Conservation (phyloP, 2,888 invertebrate genomes). For the Andrena dorsata region DNA sequence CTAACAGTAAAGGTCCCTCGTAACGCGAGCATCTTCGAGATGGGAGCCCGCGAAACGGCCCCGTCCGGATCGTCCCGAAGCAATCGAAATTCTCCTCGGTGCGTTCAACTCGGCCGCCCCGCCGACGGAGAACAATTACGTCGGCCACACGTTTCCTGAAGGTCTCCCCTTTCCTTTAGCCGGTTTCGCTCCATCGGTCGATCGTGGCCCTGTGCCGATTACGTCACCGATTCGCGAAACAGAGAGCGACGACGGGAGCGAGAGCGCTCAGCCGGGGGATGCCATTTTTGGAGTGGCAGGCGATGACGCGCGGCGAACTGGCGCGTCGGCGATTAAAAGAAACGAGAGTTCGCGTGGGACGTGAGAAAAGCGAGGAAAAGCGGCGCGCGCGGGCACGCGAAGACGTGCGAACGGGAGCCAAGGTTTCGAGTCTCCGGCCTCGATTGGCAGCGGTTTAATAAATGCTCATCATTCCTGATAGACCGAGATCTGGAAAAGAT, state of each 20-base stretch:
- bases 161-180: conserved; percentile 33
- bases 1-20: conserved; percentile 56
- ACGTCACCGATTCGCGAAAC: conserved; percentile 39
- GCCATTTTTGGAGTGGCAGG: conserved; percentile 47
- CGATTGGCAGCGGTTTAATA: conserved; percentile 35
- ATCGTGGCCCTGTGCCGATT: conserved; percentile 12
- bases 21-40: conserved; percentile 45
- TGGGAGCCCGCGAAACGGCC: conserved; percentile 27
- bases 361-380: conserved; percentile 50
- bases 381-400: conserved; percentile 25
- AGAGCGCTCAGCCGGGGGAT: conserved; percentile 6
- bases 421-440: conserved; percentile 57
- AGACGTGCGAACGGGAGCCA: conserved; percentile 60
- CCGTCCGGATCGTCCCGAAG: conserved; percentile 10
- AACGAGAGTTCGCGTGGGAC: conserved; percentile 47
- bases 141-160: conserved; percentile 14
- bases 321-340: conserved; percentile 60
- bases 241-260: conserved; percentile 32
- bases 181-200: conserved; percentile 1
- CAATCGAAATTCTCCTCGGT: conserved; percentile 51
- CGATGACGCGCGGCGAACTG: conserved; percentile 52
- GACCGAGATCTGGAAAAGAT: no score
- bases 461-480: no score
- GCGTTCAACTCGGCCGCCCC: conserved; percentile 42
- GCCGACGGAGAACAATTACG: conserved; percentile 30